Evolutionary conservation across 2,113 vertebrate genomes (phyloP).

Genomic region (Centropristis striata): DNA sequence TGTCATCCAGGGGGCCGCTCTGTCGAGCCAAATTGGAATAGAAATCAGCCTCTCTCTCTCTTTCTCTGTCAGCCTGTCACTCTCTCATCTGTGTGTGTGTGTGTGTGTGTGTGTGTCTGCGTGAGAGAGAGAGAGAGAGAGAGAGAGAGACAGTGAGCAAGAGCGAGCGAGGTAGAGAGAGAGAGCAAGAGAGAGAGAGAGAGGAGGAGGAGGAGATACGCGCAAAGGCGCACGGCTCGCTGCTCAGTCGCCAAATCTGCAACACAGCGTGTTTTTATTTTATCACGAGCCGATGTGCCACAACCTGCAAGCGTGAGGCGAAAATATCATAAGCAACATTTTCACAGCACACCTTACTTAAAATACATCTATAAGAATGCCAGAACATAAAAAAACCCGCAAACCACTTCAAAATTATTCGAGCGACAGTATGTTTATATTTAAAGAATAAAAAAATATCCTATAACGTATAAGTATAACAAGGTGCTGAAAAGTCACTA

Average conservation of each 20-base stretch:
- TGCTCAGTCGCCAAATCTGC: slow-evolving; percentile 45
- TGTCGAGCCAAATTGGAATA: slow-evolving; percentile 43
- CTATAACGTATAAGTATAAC: neutral
- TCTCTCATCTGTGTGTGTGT: slow-evolving; percentile 15
- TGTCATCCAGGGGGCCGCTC: slow-evolving; percentile 32
- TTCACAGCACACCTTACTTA: neutral
- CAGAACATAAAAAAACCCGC: neutral
- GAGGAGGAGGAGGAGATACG: slow-evolving; percentile 24
- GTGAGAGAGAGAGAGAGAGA: slow-evolving; percentile 17
- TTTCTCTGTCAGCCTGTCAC: slow-evolving; percentile 42
- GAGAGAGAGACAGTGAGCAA: neutral
- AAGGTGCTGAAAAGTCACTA: neutral
- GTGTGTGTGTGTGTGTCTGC: slow-evolving; percentile 33
- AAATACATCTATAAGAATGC: neutral
- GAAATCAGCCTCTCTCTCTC: slow-evolving; percentile 25
- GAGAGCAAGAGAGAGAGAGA: neutral
- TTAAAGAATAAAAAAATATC: neutral
- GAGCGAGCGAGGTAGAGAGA: neutral
- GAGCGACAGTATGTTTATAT: too few species aligned
- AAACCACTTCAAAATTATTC: neutral
- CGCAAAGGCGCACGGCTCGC: slow-evolving; percentile 53
- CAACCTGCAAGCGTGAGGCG: neutral
- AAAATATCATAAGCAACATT: neutral
- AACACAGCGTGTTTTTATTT: slow-evolving; percentile 49
- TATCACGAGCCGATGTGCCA: neutral